These are phyloP conservation scores for Rhogogaster chlorosoma DNA, from an alignment of 2,888 invertebrate species.

Conservation along the genomic window DNA sequence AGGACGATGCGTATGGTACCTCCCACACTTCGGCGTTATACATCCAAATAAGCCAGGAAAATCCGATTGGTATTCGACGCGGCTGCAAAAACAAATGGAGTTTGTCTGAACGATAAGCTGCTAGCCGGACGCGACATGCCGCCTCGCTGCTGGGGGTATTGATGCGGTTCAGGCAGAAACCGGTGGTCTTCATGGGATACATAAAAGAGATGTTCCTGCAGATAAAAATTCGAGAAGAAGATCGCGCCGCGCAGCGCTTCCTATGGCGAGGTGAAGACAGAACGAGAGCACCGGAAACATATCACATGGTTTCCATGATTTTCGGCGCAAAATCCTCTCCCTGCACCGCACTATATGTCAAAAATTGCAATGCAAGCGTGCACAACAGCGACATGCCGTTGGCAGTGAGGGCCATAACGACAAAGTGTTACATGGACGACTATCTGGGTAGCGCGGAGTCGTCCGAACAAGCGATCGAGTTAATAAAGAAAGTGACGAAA, in stretches of 20 bases:
- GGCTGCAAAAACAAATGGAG: background rate
- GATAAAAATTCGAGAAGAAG: constrained; percentile 61
- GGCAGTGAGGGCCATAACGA: constrained; percentile 62
- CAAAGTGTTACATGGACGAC: constrained; percentile 66
- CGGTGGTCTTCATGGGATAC: constrained; percentile 68
- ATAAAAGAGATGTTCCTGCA: constrained; percentile 71
- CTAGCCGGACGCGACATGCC: constrained; percentile 62
- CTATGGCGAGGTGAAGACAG: background rate
- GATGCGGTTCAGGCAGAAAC: constrained; percentile 69
- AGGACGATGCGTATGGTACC: background rate
- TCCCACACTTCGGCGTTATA: background rate
- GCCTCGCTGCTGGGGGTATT: constrained; percentile 68
- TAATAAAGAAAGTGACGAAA: constrained; percentile 55
- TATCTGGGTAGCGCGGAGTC: constrained; percentile 63
- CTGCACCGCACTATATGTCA: constrained; percentile 63
- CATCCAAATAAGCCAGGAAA: background rate
- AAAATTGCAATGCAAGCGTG: constrained; percentile 62
- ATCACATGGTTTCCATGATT: constrained; percentile 62
- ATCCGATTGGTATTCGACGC: background rate
- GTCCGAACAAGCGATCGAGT: constrained; percentile 55
- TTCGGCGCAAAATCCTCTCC: constrained; percentile 63
- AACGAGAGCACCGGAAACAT: constrained; percentile 50
- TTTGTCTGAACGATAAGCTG: background rate
- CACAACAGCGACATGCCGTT: constrained; percentile 56
- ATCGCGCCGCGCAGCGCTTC: constrained; percentile 63